Percentiles rank a stretch among this genome's conserved stretches.
phyloP scores from a whole-genome alignment of 2,113 vertebrate genomes.

The Ifrita kowaldi region DNA sequence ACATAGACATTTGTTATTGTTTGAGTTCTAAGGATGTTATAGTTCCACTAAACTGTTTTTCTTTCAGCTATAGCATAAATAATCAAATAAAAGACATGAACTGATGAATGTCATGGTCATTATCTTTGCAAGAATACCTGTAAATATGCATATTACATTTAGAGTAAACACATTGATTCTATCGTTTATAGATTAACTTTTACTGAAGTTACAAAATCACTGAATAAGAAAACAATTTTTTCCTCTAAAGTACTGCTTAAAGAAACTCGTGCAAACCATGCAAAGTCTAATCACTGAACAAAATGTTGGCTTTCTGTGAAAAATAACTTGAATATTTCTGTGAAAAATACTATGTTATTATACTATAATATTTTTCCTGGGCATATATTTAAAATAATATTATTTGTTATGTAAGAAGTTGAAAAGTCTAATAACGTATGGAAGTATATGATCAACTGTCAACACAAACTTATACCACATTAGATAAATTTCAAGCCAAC shows the following conservation, averaged over 20 bases:
- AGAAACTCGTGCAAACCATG: not conserved
- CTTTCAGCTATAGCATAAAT: not conserved
- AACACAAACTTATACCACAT: not conserved
- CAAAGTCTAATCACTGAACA: not conserved
- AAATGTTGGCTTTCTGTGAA: not conserved
- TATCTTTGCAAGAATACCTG: not conserved
- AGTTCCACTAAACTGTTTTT: not conserved
- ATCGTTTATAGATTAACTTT: not conserved
- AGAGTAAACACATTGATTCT: not conserved
- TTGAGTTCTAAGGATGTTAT: not conserved
- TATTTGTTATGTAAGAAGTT: not conserved
- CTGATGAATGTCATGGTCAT: not conserved
- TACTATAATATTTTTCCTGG: not conserved
- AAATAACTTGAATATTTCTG: not conserved
- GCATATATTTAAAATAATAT: not conserved
- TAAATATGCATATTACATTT: not conserved
- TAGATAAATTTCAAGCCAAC: not conserved
- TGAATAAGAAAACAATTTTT: not conserved
- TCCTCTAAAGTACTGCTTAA: not conserved
- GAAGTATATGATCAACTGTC: not conserved
- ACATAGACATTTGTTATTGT: not conserved
- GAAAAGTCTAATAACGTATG: not conserved
- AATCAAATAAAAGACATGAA: not conserved
- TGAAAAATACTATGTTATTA: not conserved
- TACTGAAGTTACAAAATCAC: not conserved